Evolutionary conservation across 2,888 invertebrate genomes (phyloP).

Genomic region (Diabrotica balteata): DNA sequence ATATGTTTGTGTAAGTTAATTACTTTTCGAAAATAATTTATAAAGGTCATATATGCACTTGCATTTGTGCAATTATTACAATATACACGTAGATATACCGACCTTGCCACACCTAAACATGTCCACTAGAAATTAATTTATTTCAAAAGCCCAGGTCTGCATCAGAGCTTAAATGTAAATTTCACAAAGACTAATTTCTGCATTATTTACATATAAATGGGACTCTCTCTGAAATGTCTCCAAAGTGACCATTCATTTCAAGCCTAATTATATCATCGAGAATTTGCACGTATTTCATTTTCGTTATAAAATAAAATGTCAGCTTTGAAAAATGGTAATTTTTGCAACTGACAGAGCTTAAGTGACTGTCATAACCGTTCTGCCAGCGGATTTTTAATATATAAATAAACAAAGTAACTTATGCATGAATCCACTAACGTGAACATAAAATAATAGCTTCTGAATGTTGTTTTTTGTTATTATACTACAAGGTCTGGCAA

Average conservation of each 20-base stretch:
- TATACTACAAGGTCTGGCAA: no score
- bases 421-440: no score
- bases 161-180: conserved; percentile 47
- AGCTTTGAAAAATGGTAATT: neutral
- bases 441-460: no score
- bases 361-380: no score
- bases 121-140: conserved; percentile 31
- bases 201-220: conserved; percentile 54
- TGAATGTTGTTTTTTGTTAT: no score
- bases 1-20: no score
- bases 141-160: conserved; percentile 33
- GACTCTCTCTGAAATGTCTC: conserved; percentile 47
- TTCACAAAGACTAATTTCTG: conserved; percentile 51
- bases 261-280: conserved; percentile 50
- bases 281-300: conserved; percentile 45
- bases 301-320: neutral
- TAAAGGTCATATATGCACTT: no score
- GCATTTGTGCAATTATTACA: no score
- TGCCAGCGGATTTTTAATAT: no score
- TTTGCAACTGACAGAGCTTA: neutral
- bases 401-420: no score
- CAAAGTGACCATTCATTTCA: conserved; percentile 51
- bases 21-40: no score
- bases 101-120: neutral
- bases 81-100: no score